Conservation (phyloP, 2,797 vertebrate species). For the Melopsittacus undulatus region DNA sequence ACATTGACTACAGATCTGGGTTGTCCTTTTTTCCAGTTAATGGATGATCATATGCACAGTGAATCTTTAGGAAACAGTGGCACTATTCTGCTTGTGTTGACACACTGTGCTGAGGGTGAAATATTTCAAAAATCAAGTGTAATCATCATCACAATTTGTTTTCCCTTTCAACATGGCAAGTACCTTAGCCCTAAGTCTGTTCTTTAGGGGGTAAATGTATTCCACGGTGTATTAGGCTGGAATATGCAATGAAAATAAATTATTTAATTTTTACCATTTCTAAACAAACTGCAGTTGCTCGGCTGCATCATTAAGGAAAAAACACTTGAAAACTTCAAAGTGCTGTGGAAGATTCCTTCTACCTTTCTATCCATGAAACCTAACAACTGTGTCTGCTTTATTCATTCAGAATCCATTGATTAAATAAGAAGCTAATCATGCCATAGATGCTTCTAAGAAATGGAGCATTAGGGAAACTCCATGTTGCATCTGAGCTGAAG, state of each 20-base stretch:
- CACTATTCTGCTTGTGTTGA: background rate
- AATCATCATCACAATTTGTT: slow-evolving; percentile 29
- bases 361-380: background rate
- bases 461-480: background rate
- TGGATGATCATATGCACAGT: background rate
- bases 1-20: background rate
- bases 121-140: slow-evolving; percentile 38
- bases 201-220: slow-evolving; percentile 24
- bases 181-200: background rate
- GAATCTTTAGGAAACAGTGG: background rate
- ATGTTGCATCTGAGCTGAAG: background rate
- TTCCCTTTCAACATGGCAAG: slow-evolving; percentile 42
- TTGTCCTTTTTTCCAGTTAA: background rate
- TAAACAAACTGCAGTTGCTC: slow-evolving; percentile 31
- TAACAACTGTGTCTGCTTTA: slow-evolving; percentile 21
- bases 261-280: slow-evolving; percentile 18
- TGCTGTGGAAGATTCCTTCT: background rate
- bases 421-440: background rate
- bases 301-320: background rate
- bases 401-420: background rate
- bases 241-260: slow-evolving; percentile 57
- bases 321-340: slow-evolving; percentile 40
- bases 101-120: background rate
- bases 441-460: background rate
- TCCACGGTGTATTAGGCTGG: slow-evolving; percentile 6